These are phyloP conservation scores for Dioctria linearis DNA, from an alignment of 2,888 invertebrate genomes.

Conservation along the genomic window DNA sequence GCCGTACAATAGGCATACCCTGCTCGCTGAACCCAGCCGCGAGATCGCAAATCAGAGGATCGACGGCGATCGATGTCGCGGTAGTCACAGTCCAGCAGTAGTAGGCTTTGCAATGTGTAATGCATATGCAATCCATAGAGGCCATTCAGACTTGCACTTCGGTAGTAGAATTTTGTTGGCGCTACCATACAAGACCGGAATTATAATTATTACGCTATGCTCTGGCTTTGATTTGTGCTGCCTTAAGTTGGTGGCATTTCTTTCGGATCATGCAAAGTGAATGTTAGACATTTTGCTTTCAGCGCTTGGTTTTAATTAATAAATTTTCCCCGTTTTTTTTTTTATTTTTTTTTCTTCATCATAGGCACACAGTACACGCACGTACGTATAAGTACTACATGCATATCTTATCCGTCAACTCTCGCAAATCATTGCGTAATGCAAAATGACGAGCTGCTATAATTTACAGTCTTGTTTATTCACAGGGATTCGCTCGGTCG, in stretches of 20 bases:
- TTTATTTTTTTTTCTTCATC: not conserved
- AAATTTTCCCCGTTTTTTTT: constrained; percentile 31
- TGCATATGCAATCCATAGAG: not conserved
- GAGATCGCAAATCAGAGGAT: constrained; percentile 26
- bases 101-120: not conserved
- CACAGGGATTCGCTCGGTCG: constrained; percentile 36
- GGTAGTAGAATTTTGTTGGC: constrained; percentile 15
- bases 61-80: constrained; percentile 1
- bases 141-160: constrained; percentile 18
- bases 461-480: constrained; percentile 55
- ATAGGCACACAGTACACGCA: not conserved
- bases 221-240: constrained; percentile 19
- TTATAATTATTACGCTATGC: constrained; percentile 45
- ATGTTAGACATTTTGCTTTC: constrained; percentile 52
- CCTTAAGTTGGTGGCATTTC: constrained; percentile 36
- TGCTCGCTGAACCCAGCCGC: constrained; percentile 13
- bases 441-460: constrained; percentile 33
- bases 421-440: not conserved
- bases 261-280: constrained; percentile 51
- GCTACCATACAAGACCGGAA: constrained; percentile 50
- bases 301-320: constrained; percentile 55
- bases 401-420: not conserved
- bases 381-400: not conserved
- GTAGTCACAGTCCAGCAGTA: not conserved
- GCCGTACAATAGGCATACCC: constrained; percentile 29